Evolutionary conservation across 2,888 invertebrate species (phyloP), one percentile per base, ranked within the genome.

Genomic region (Tholera decimalis): DNA sequence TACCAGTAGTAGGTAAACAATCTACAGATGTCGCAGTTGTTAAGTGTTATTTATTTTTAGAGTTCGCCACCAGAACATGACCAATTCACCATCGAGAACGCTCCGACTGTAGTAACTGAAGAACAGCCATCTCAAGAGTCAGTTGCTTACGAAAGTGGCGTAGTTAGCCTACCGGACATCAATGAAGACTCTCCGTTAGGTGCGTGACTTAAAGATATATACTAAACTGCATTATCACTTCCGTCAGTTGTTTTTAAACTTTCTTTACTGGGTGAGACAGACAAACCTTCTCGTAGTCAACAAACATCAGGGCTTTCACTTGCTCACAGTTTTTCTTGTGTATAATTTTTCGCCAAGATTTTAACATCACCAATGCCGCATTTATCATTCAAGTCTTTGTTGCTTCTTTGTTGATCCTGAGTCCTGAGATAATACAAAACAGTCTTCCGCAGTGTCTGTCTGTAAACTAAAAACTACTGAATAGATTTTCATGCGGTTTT

Each of bases 171-270:
- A 41, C 79, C 73, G 39, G 69, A 78, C 37, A 78, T 73, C 41
- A 72, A 73, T 50, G 79, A 75, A 53, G 68, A 77, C 54, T 73
- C 60, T 60, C 66, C 78, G 33, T 73, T 77, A 60, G 74, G 74
- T 74, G 43, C 8, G 59, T 57, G n/a, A n/a, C n/a, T n/a, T n/a
- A 44, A 8, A 54, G 5, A 22, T 41, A 7, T 7, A n/a, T 41
- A 28, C 8, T 20, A 13, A 8, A 49, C 13, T 49, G 18, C 13
- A 3, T 33, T 35, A 28, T 55, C 13, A 24, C 11, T 30, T 9
- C 44, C 7, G 1, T 39, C 9, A 47, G 28, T 4, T 11, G 20
- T 22, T 54, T 33, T 35, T 54, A 13, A 30, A 30, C 20, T 9
- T 30, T 33, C 24, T 0, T 11, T 22, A 39, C 33, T 37, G n/a